Evolutionary conservation across 2,888 invertebrate genomes (phyloP).

Genomic region (Macrosoma leucophasiata): DNA sequence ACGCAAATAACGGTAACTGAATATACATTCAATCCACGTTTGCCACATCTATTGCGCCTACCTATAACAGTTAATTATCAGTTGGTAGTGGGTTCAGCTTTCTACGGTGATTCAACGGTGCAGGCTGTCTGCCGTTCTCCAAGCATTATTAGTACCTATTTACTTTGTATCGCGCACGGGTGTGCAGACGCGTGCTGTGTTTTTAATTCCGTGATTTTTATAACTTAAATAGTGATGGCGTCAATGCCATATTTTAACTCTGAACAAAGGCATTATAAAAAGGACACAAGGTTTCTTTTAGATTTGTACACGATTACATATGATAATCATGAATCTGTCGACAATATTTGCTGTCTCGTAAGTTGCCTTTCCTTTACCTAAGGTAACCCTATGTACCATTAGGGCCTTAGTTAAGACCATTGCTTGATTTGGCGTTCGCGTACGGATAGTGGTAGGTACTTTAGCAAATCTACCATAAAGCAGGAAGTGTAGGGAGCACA

Average conservation of each 20-base stretch:
- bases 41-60: constrained; percentile 44
- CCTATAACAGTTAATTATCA: constrained; percentile 65
- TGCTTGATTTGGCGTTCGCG: constrained; percentile 19
- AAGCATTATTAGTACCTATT: constrained; percentile 22
- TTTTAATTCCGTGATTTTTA: constrained; percentile 24
- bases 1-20: constrained; percentile 58
- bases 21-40: constrained; percentile 52
- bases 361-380: too few species aligned
- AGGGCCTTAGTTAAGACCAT: too few species aligned
- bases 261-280: constrained; percentile 87
- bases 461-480: constrained; percentile 28
- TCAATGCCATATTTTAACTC: constrained; percentile 72
- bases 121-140: constrained; percentile 51
- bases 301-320: constrained; percentile 92
- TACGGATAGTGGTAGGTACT: constrained; percentile 4
- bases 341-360: constrained; percentile 81
- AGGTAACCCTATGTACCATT: too few species aligned
- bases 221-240: constrained; percentile 46
- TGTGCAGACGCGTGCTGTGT: constrained; percentile 37
- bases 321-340: constrained; percentile 86
- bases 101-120: constrained; percentile 67
- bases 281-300: constrained; percentile 87
- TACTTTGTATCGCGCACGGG: constrained; percentile 30
- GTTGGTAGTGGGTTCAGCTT: constrained; percentile 57
- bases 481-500: constrained; percentile 45